Conservation (phyloP, 2,888 invertebrate species). For the Lobophora halterata region DNA sequence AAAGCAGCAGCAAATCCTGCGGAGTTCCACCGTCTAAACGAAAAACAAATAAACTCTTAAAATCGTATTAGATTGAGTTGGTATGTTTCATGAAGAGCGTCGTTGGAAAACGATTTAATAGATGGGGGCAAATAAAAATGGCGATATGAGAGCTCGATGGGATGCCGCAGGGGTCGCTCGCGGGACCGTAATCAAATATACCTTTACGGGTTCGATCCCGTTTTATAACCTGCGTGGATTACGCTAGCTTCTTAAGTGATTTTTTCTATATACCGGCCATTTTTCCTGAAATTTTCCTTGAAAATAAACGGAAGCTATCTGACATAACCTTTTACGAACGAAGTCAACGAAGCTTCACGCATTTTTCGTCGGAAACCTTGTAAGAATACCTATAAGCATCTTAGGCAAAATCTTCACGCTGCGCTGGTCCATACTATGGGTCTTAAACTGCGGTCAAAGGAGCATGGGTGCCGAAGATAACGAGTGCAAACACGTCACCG, state of each 20-base stretch:
- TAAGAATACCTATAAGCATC: conserved; percentile 15
- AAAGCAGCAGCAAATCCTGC: conserved; percentile 15
- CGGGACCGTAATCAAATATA: conserved; percentile 71
- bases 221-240: conserved; percentile 55
- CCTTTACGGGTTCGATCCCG: conserved; percentile 57
- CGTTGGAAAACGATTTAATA: conserved; percentile 68
- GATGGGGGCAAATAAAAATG: conserved; percentile 62
- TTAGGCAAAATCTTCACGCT: conserved; percentile 13
- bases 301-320: conserved; percentile 19
- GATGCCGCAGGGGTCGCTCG: conserved; percentile 40
- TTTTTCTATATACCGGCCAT: conserved; percentile 34
- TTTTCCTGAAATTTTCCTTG: conserved; percentile 23
- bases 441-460: conserved; percentile 20
- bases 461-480: conserved; percentile 30
- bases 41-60: conserved; percentile 42
- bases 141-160: conserved; percentile 49
- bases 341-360: conserved; percentile 19
- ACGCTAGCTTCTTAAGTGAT: conserved; percentile 53
- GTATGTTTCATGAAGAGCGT: conserved; percentile 47
- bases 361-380: conserved; percentile 14
- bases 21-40: conserved; percentile 19
- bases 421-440: conserved; percentile 11
- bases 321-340: conserved; percentile 21
- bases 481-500: conserved; percentile 22
- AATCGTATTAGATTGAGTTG: conserved; percentile 41